Base-by-base conservation (phyloP, 2,888 invertebrate species). In the Drosophila flavopinicola region DNA sequence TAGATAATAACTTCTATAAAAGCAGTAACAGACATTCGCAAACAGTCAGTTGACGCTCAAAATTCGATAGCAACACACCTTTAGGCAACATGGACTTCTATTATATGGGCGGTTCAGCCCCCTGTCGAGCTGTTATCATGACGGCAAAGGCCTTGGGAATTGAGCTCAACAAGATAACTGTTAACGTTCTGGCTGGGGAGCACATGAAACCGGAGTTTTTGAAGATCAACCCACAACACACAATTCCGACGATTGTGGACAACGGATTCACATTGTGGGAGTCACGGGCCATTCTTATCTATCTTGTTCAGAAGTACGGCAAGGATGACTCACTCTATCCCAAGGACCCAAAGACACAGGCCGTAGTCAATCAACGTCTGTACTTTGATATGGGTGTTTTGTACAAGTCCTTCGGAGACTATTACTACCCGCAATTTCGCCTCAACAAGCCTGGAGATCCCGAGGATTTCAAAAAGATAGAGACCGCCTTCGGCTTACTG, bases 231-330 rank as follows among this genome's bases (percentile, higher is more conserved):
- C 96, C 96, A 0, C 96, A 96, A 91, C 96, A 96, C 89, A 94
- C 94, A 15, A 93, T 97, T 58, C 97, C 97, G 1, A 96, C 96
- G 0, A 90, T 97, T 35, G 94, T 95, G 56, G 97, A 97, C 90
- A 94, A 95, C 82, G 96, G 95, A 0, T 94, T 96, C 87, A 91
- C 93, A 11, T 88, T 97, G 53, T 95, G 95, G 93, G 97, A 97
- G 91, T 96, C 96, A 41, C 95, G 96, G 30, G 95, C 96, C 59
- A 96, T 97, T 89, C 93, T 95, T 89, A 92, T 93, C 0, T 97
- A 97, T 90, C 92, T 97, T 85, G 95, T 93, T 17, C 94, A 94
- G 90, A 94, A 95, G 87, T 97, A 97, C 88, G 96, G 94, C 39
- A 95, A 95, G 15, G 93, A 95, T 75, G 95, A 94, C 83, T 91